Conservation (phyloP, 2,797 vertebrate genomes). For the Gymnodraco acuticeps region DNA sequence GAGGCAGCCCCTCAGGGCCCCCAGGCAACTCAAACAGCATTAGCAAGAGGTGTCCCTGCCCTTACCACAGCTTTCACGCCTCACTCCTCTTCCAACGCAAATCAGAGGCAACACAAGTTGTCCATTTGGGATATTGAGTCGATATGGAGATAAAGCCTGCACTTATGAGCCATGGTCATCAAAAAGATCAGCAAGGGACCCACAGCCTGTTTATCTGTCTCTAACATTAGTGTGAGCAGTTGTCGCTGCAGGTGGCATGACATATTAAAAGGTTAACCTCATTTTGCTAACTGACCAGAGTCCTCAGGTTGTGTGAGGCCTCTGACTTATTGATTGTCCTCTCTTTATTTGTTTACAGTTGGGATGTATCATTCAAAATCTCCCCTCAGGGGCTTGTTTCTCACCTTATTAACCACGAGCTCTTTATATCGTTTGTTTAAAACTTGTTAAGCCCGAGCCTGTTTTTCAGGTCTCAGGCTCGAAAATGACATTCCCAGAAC, state of each 20-base stretch:
- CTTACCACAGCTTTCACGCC: slow-evolving; percentile 90
- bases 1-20: slow-evolving; percentile 59
- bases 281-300: slow-evolving; percentile 88
- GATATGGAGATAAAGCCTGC: slow-evolving; percentile 90
- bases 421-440: neutral
- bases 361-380: slow-evolving; percentile 24
- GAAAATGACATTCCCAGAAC: no score
- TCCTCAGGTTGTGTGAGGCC: slow-evolving; percentile 39
- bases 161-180: slow-evolving; percentile 86
- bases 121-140: slow-evolving; percentile 93
- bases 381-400: slow-evolving; percentile 18
- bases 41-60: slow-evolving; percentile 85
- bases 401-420: slow-evolving; percentile 17
- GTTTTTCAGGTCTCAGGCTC: no score
- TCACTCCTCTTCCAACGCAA: slow-evolving; percentile 89
- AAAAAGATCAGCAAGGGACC: slow-evolving; percentile 86
- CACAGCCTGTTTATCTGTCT: slow-evolving; percentile 88
- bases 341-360: slow-evolving; percentile 19
- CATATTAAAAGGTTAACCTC: slow-evolving; percentile 90
- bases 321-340: slow-evolving; percentile 42
- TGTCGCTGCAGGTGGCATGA: slow-evolving; percentile 89
- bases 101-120: slow-evolving; percentile 92
- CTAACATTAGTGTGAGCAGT: slow-evolving; percentile 87
- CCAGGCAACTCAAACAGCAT: slow-evolving; percentile 72
- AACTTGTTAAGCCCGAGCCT: no score